Base-by-base conservation (phyloP, 2,888 invertebrate species). In the Xestia rhomboidea region DNA sequence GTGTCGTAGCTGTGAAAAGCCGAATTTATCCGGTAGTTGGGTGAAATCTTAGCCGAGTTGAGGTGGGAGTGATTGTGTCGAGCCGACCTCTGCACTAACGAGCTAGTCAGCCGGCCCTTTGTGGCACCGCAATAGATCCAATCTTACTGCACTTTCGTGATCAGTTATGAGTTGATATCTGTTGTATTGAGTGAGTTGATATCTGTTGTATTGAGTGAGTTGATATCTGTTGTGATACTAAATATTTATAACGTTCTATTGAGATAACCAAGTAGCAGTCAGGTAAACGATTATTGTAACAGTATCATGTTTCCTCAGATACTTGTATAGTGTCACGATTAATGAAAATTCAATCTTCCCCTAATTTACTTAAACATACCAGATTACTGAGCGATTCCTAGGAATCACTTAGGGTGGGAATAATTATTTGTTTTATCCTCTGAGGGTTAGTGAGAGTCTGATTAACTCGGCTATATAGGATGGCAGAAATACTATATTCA, bases 71-170 rank as follows among this genome's bases (percentile, higher is more conserved):
- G 90, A 89, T 91, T 90, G 90, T 89, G 88, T 88, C 80, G 76
- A 77, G 83, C 73, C 85, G 79, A 84, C 79, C 83, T 81, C 74
- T 46, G 62, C 66, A 67, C 79, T 88, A 89, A 88, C 87, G 78
- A 88, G 88, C 87, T 83, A 68, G 81, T 82, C 81, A 78, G 68
- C 77, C 80, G 76, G 62, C 79, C 81, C 88, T 90, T 90, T 89
- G 90, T 87, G 87, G 69, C 76, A 60, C 88, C 86, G 74, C 85
- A 86, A 86, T 70, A 70, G 71, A 73, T 81, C 63, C 83, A 88
- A 88, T 89, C 88, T 87, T 85, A 84, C 85, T 89, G 87, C 89
- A 88, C 80, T 86, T 83, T 85, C 81, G 82, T 76, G 80, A 86
- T 83, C 83, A 75, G 38, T n/a, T n/a, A n/a, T n/a, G n/a, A n/a